Evolutionary conservation across 2,797 vertebrate species (phyloP), one percentile per base, ranked within the genome.

Genomic region (Sebastiscus tertius): DNA sequence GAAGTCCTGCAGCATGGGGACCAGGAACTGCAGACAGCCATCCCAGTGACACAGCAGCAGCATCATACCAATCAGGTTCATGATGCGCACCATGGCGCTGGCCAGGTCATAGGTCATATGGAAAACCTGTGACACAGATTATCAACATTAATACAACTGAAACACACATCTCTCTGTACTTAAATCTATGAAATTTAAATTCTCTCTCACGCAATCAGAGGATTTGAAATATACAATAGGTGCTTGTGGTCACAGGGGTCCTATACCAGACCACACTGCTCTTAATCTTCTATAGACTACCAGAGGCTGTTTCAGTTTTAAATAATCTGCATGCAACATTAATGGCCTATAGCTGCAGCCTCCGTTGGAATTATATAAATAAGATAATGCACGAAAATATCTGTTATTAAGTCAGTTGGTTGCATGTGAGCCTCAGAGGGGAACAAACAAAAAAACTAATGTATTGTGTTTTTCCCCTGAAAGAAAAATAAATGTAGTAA

Each of bases 101-200:
- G 98, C 98, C 94, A 99, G 95, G 94, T 99, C 98, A 11, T 99
- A 99, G 85, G 98, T 99, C 98, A 99, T 99, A 94, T 99, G 98
- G 94, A 99, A 99, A 94, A 99, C 99, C 98, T 99, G 80, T 16
- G 8, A 69, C 54, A 82, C 78, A 89, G 83, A 91, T 89, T 80
- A 84, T 72, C 68, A 76, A 56, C 80, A 83, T 93, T 89, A 89
- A 74, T 66, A 74, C 54, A 81, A 66, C 16, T 58, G 61, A 78
- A 69, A 68, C 54, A 33, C 66, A 75, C 64, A 72, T 77, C 55
- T 52, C 20, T 52, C 18, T 13, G 46, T 69, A 61, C 79, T 74
- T 71, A 64, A 73, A 81, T 80, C 39, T 72, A 76, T 34, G 27
- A 54, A 55, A 82, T 78, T 67, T 76, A 3, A 77, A 80, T 75